Conservation (phyloP, 2,113 vertebrate genomes). For the Trochalopteron elliotii region DNA sequence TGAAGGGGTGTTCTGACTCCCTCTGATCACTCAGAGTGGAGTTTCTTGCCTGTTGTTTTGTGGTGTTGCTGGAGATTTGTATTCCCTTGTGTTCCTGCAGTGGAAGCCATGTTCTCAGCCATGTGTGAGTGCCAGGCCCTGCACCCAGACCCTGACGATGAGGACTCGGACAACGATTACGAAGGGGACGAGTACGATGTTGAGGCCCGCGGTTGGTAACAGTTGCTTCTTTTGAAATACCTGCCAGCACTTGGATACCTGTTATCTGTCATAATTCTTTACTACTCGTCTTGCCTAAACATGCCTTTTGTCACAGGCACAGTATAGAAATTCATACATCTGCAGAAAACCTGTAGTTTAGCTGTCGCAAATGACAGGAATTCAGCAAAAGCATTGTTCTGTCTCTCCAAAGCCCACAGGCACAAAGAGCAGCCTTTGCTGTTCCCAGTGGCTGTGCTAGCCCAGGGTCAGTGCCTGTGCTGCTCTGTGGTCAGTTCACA, state of each 20-base stretch:
- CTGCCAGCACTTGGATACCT: neutral
- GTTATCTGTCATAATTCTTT: neutral
- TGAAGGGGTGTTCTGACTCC: neutral
- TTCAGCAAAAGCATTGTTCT: neutral
- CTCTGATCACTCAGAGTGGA: accelerated
- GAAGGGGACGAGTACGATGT: slow-evolving; percentile 94
- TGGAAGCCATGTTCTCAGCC: slow-evolving; percentile 93
- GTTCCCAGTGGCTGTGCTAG: neutral
- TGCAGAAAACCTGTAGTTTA: neutral
- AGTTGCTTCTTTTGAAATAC: neutral
- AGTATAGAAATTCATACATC: neutral
- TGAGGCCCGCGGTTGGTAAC: slow-evolving; percentile 87
- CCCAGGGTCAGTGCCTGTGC: accelerated
- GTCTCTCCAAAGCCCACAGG: neutral
- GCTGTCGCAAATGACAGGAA: neutral
- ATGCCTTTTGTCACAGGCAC: neutral
- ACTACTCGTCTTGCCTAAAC: neutral
- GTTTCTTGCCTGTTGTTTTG: neutral
- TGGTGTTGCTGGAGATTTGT: neutral
- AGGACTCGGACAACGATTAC: slow-evolving; percentile 89
- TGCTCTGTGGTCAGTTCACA: neutral
- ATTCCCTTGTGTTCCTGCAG: slow-evolving; percentile 57
- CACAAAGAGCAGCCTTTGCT: neutral
- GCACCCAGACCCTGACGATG: slow-evolving; percentile 93
- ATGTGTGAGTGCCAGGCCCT: slow-evolving; percentile 98